These are phyloP conservation scores for Lutjanus argentimaculatus DNA, from an alignment of 2,797 vertebrate genomes.

Conservation along the genomic window DNA sequence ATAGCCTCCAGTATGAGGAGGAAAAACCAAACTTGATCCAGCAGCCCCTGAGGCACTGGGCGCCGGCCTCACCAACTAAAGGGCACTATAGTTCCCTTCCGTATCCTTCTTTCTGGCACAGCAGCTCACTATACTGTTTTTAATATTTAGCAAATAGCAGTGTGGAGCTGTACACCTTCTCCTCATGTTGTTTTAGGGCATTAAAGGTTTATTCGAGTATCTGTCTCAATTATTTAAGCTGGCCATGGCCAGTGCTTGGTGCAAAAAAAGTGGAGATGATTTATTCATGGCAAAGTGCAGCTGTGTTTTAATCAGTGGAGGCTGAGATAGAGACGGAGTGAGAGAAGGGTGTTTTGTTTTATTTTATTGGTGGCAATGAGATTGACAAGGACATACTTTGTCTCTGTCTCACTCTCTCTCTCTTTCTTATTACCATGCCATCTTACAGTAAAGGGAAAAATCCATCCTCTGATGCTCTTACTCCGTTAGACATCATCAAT, in stretches of 20 bases:
- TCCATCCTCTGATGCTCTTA: conserved; percentile 30
- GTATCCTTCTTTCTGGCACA: conserved; percentile 44
- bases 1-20: conserved; percentile 73
- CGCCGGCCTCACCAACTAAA: conserved; percentile 59
- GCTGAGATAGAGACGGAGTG: conserved; percentile 19
- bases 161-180: conserved; percentile 22
- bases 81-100: conserved; percentile 47
- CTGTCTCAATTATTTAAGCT: conserved; percentile 62
- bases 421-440: conserved; percentile 8
- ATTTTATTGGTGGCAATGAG: conserved; percentile 24
- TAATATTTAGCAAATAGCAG: conserved; percentile 53
- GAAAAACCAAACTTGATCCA: conserved; percentile 73
- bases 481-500: conserved; percentile 26
- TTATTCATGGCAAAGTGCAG: conserved; percentile 58
- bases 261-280: conserved; percentile 27
- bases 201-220: conserved; percentile 59
- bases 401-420: conserved; percentile 15
- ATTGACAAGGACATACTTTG: conserved; percentile 23
- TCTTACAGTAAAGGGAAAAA: conserved; percentile 10
- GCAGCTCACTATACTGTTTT: conserved; percentile 32
- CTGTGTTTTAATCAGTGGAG: conserved; percentile 50
- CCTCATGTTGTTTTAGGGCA: conserved; percentile 17
- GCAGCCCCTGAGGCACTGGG: conserved; percentile 56
- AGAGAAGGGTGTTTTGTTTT: conserved; percentile 27
- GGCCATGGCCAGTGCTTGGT: conserved; percentile 47